Base-by-base conservation (phyloP, 2,888 invertebrate genomes). In the Bombylius discolor region DNA sequence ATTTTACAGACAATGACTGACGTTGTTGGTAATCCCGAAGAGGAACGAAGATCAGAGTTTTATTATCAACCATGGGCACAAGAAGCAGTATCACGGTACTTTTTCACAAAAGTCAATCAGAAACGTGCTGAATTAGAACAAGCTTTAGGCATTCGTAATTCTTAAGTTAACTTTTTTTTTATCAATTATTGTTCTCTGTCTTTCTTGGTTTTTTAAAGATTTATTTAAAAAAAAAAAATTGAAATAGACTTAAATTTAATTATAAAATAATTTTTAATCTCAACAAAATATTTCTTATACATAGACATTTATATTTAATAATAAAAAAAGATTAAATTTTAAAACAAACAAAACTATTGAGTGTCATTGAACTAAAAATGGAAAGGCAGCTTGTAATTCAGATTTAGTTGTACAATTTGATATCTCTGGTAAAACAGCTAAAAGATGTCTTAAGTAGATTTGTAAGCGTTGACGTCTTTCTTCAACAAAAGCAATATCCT, bases 61-160 rank as follows among this genome's bases (percentile, higher is more conserved):
- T 99, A 93, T 76, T 84, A 85, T 75, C 92, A 93, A 70, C 87
- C 91, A 2, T 97, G 97, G 94, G 87, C 90, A 0, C 89, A 89
- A 67, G 99, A 99, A 78, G 97, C 90, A 23, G 94, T 93, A 53
- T 89, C 89, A 70, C 84, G 98, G 58, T 98, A 99, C 77, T 94
- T 99, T 78, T 96, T 95, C 74, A 89, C 90, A 50, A 96, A 97
- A 76, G 89, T 95, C 7, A 91, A 92, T 71, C 94, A 95, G 74
- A 91, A 96, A 71, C 82, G 97, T 52, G 89, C 91, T 52, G 97
- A 98, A 72, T 77, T 98, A 62, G 98, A 98, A 70, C 89, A 89
- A 67, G 89, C 91, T 49, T 79, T 95, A 56, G 90, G 90, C 52
- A 89, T 92, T 66, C 78, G 89, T 54, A 74, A 70, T 57, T 68